Conservation (phyloP, 2,113 vertebrate species). For the Rutilus rutilus region DNA sequence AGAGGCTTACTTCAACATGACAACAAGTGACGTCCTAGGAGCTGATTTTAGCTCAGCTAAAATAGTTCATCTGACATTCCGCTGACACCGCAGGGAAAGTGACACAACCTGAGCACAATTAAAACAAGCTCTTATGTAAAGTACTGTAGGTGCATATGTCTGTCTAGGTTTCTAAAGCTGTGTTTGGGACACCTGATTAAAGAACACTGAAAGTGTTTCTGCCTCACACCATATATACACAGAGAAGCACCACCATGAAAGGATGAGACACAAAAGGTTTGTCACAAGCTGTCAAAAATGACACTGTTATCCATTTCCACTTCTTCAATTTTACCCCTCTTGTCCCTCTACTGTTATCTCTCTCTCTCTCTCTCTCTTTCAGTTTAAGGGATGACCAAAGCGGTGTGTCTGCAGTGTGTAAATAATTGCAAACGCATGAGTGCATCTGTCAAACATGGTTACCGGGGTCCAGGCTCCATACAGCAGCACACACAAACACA, state of each 20-base stretch:
- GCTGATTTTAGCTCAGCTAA: slow-evolving; percentile 6
- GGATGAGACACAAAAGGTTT: slow-evolving; percentile 42
- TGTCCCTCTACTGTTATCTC: not conserved
- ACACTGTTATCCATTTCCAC: slow-evolving; percentile 65
- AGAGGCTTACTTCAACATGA: not conserved
- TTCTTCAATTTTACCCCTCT: slow-evolving; percentile 15
- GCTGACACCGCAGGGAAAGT: slow-evolving; percentile 20
- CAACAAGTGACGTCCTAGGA: slow-evolving; percentile 23
- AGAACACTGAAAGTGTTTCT: not conserved
- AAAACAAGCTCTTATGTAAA: not conserved
- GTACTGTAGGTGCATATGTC: not conserved
- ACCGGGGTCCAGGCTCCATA: slow-evolving; percentile 52
- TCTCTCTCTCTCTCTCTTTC: slow-evolving; percentile 14
- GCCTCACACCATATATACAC: not conserved
- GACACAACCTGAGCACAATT: slow-evolving; percentile 31
- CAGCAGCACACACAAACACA: too few relatives aligned
- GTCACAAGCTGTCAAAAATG: slow-evolving; percentile 25
- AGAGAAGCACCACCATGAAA: not conserved
- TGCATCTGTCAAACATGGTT: slow-evolving; percentile 70
- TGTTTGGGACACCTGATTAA: not conserved
- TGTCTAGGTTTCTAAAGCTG: not conserved
- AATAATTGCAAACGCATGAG: slow-evolving; percentile 66
- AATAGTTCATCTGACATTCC: slow-evolving; percentile 28
- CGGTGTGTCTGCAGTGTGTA: slow-evolving; percentile 56
- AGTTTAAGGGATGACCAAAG: slow-evolving; percentile 39